Base-by-base conservation (phyloP, 2,888 invertebrate genomes). In the Anticlea derivata region DNA sequence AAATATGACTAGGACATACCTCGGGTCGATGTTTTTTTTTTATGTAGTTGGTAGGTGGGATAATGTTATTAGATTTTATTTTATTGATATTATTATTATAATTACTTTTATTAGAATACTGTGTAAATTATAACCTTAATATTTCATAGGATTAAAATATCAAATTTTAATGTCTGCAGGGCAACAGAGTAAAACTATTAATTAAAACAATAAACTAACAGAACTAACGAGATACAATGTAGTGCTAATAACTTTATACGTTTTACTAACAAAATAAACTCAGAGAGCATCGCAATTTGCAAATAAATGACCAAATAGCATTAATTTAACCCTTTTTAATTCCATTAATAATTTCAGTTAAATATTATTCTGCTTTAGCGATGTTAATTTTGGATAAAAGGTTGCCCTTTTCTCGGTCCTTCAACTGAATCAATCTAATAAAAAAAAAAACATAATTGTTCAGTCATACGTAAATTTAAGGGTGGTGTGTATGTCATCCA, bases 341-440 rank as follows among this genome's bases (percentile, higher is more conserved):
- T 7, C 22, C 13, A 34, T n/a, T 47, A 34, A 17, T 39, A 39
- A 47, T 34, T 27, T 39, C 29, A 27, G 20, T 33, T 12, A 13
- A 45, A 35, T 33, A 8, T 24, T 31, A 38, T 20, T 30, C 7
- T 10, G 17, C 27, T 29, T 45, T 37, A 23, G 23, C 8, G 22
- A 29, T 37, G 29, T 12, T 37, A 23, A 37, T 45, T 44, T 37
- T 7, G 12, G 3, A n/a, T 31, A 20, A 44, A 34, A 43, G 43
- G 26, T 23, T 27, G 12, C 30, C 37, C n/a, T n/a, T 13, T 30
- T 38, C 0, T 7, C 24, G 40, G 11, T 43, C 8, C 33, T 17
- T 33, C 13, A 23, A 7, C 5, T 17, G 17, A 17, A 17, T 4
- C 17, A 3, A 17, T 17, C 17, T 17, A 3, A 4, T 2, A 17